Base-by-base conservation (phyloP, 2,888 invertebrate species). In the Holacanthella duospinosa region DNA sequence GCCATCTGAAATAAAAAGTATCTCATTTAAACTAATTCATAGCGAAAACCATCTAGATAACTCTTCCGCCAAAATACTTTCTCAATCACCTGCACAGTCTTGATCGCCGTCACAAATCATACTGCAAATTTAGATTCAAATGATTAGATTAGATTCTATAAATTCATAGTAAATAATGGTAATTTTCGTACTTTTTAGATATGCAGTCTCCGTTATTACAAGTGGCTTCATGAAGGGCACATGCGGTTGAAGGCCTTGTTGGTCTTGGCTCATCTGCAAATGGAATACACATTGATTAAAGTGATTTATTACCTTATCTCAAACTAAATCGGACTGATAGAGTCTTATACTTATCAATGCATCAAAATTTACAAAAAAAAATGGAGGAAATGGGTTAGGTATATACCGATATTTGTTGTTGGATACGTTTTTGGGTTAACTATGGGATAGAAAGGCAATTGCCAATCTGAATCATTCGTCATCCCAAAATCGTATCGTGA, bases 131-230 rank as follows among this genome's bases (percentile, higher is more conserved):
- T 56, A 44, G 29, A 55, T 12, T 26, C 24, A 25, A 55, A 29
- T 9, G 26, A 28, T 43, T 29, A 43, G 6, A 58, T 43, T 2
- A 12, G 3, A 43, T 19, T 21, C n/a, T 26, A 24, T 29, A 29
- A 2, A 29, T 62, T 25, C 27, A 54, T 28, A 53, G 93, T n/a
- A 25, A 92, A 85, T 61, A 83, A 83, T 24, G 83, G 36, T 9
- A 36, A 36, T 36, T 36, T 36, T 21, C 48, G 6, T 48, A 48
- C 48, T 21, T 79, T 76, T 87, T 88, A 0, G 86, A 82, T 69
- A 96, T 92, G 75, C 96, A 97, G 72, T 93, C 86, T 57, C 92
- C 91, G 75, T 89, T 93, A 66, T 85, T 84, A 75, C 96, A 96
- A 0, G 92, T 93, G 0, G 92, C 89, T 78, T 93, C 85, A 65